These are phyloP conservation scores for Mus minutoides DNA, from an alignment of 2,797 vertebrate genomes.

Conservation along the genomic window DNA sequence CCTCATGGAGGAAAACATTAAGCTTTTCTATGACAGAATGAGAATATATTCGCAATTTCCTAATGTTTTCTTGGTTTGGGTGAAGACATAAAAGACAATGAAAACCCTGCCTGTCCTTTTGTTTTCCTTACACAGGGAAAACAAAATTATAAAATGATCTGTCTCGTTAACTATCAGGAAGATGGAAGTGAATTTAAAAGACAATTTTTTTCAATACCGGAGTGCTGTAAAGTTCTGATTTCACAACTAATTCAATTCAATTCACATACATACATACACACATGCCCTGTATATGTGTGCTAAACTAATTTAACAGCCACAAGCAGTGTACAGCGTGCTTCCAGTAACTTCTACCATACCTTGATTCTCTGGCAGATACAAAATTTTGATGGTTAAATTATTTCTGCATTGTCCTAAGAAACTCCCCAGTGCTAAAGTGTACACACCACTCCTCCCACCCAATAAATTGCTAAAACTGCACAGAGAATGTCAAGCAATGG, in stretches of 20 bases:
- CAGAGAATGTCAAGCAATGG: conserved; percentile 57
- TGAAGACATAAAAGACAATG: neutral
- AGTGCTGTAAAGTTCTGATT: neutral
- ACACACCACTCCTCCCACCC: conserved; percentile 5
- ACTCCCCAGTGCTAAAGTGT: conserved; percentile 49
- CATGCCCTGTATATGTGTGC: neutral
- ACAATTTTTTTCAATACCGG: neutral
- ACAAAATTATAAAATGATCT: conserved; percentile 30
- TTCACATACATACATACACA: neutral
- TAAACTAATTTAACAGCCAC: neutral
- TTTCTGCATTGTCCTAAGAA: conserved; percentile 60
- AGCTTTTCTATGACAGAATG: conserved; percentile 44
- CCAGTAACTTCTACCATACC: conserved; percentile 9
- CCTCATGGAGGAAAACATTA: neutral
- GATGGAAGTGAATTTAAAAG: conserved; percentile 3
- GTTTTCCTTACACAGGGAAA: neutral
- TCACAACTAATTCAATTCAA: conserved; percentile 2
- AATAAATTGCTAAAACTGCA: conserved; percentile 64
- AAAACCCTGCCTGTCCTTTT: neutral
- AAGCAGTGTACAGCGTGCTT: neutral
- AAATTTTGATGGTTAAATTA: conserved; percentile 62
- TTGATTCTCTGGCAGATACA: conserved; percentile 47
- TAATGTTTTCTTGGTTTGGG: conserved; percentile 36
- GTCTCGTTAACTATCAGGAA: conserved; percentile 25
- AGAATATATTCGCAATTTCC: conserved; percentile 52